Evolutionary conservation across 2,797 vertebrate species (phyloP).

Genomic region (Enteromius unitaeniatus): DNA sequence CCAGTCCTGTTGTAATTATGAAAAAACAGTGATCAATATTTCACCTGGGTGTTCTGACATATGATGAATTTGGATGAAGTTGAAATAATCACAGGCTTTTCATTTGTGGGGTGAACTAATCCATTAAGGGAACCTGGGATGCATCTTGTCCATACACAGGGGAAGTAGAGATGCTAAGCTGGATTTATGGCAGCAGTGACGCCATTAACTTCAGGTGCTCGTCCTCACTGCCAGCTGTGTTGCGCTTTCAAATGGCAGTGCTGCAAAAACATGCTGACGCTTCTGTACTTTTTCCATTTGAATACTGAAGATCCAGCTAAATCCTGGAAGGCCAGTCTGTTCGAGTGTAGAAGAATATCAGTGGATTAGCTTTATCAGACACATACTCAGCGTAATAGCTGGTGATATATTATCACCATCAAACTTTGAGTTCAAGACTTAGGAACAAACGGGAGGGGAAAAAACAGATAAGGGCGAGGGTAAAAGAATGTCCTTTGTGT

Average conservation of each 20-base stretch:
- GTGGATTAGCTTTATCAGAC: conserved; percentile 25
- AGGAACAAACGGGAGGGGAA: not conserved
- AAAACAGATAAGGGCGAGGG: conserved; percentile 20
- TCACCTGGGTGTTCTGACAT: not conserved
- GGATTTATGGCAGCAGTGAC: conserved; percentile 20
- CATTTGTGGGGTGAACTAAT: not conserved
- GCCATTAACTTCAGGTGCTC: conserved; percentile 30
- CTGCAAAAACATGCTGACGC: conserved; percentile 10
- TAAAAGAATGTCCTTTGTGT: conserved; percentile 25
- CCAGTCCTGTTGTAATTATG: not conserved
- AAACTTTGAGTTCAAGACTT: conserved; percentile 35
- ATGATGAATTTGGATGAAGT: not conserved
- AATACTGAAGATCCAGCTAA: conserved; percentile 6
- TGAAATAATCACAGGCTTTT: not conserved
- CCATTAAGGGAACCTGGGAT: not conserved
- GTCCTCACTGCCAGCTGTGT: conserved; percentile 9
- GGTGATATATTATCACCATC: conserved; percentile 43
- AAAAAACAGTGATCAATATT: not conserved
- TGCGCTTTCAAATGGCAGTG: conserved; percentile 7
- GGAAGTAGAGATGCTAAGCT: conserved; percentile 1
- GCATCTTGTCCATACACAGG: not conserved
- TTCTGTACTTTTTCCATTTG: conserved; percentile 18
- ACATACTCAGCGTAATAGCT: conserved; percentile 34
- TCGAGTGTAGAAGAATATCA: conserved; percentile 16
- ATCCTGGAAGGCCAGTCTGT: not conserved